phyloP scores from a whole-genome alignment of 2,797 vertebrate species.

The Sebastes itinus region DNA sequence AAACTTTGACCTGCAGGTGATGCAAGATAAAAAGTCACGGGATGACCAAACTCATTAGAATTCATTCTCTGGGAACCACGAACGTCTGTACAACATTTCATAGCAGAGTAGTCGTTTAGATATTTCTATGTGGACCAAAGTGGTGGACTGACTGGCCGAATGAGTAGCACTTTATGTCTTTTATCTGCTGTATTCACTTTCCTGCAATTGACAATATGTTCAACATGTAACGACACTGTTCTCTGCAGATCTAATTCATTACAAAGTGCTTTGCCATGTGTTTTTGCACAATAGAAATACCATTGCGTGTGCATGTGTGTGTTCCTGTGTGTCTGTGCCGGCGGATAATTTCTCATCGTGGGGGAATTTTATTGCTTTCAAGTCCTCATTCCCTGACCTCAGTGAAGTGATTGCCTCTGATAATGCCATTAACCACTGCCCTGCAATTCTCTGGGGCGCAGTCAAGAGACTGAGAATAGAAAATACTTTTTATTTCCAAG shows the following conservation, averaged over 20 bases:
- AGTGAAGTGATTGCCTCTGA: conserved; percentile 67
- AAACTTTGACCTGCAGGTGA: background rate
- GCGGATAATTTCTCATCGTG: conserved; percentile 53
- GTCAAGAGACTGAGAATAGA: conserved; percentile 54
- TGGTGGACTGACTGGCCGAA: background rate
- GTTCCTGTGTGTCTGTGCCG: background rate
- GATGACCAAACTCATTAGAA: background rate
- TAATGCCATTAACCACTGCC: conserved; percentile 69
- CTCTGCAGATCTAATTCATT: background rate
- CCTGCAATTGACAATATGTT: background rate
- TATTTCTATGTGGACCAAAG: background rate
- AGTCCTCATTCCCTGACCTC: conserved; percentile 64
- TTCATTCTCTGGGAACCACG: background rate
- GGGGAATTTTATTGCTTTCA: conserved; percentile 60
- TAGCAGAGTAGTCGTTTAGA: background rate
- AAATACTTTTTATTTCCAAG: conserved; percentile 58
- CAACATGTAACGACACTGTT: background rate
- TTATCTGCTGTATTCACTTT: background rate
- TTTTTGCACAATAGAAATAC: conserved; percentile 10
- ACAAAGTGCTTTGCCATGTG: conserved; percentile 5
- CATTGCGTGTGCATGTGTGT: background rate
- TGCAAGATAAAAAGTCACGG: background rate
- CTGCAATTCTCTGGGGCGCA: conserved; percentile 56
- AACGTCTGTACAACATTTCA: background rate
- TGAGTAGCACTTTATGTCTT: background rate